Evolutionary conservation across 2,888 invertebrate species (phyloP).

Genomic region (Diaperis boleti): DNA sequence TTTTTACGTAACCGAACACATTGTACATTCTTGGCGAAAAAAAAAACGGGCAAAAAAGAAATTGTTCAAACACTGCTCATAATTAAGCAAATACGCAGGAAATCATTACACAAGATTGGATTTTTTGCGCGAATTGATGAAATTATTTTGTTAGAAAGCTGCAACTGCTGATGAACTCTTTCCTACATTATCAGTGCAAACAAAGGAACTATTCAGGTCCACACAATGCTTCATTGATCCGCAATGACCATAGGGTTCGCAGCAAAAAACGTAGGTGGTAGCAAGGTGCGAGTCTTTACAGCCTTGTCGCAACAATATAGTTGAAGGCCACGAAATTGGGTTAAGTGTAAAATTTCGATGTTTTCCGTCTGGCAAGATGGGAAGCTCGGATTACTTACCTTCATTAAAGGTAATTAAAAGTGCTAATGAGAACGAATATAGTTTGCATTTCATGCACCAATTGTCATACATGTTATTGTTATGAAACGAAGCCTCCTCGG

Average conservation of each 20-base stretch:
- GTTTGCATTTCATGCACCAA: slow-evolving; percentile 31
- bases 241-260: not conserved
- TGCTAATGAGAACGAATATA: slow-evolving; percentile 19
- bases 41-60: slow-evolving; percentile 2
- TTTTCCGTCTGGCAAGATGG: slow-evolving; percentile 6
- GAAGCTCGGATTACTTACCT: slow-evolving; percentile 17
- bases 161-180: slow-evolving; percentile 4
- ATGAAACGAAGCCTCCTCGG: slow-evolving; percentile 8
- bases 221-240: not conserved
- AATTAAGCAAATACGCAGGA: slow-evolving; percentile 6
- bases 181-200: not conserved
- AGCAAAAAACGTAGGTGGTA: not conserved
- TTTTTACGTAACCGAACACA: slow-evolving; percentile 26
- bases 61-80: slow-evolving; percentile 1
- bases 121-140: slow-evolving; percentile 8
- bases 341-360: slow-evolving; percentile 23
- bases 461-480: slow-evolving; percentile 25
- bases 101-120: slow-evolving; percentile 14
- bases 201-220: not conserved
- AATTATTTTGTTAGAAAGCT: slow-evolving; percentile 12
- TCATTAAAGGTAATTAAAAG: slow-evolving; percentile 17
- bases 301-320: slow-evolving; percentile 36
- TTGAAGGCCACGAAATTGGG: slow-evolving; percentile 29
- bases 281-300: slow-evolving; percentile 7
- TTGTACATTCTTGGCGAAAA: slow-evolving; percentile 2